phyloP scores from a whole-genome alignment of 2,113 vertebrate species.

The Melanocharis versteri region DNA sequence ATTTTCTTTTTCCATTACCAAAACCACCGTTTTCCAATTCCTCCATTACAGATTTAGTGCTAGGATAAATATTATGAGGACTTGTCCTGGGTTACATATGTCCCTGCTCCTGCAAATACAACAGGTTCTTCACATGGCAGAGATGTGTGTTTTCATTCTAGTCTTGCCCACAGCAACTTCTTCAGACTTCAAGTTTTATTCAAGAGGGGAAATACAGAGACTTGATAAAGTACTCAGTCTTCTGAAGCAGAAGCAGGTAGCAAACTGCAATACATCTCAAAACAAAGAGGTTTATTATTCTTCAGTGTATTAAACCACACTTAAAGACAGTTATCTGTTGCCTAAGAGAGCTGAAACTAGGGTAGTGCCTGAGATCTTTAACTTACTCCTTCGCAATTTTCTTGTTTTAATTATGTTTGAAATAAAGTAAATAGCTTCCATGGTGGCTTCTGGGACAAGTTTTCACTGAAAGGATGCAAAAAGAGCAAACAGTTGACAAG shows the following conservation, averaged over 20 bases:
- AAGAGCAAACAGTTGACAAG: not conserved
- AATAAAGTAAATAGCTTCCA: not conserved
- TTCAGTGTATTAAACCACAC: not conserved
- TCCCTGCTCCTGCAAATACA: not conserved
- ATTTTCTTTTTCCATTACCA: not conserved
- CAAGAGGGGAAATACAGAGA: not conserved
- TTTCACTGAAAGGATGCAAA: constrained; percentile 23
- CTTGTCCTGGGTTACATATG: not conserved
- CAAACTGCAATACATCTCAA: not conserved
- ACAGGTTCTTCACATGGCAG: not conserved
- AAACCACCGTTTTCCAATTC: not conserved
- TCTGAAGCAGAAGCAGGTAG: not conserved
- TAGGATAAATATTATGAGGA: not conserved
- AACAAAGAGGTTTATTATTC: not conserved
- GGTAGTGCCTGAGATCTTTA: not conserved
- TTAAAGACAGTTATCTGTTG: not conserved
- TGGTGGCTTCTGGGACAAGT: not conserved
- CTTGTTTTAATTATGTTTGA: constrained; percentile 42
- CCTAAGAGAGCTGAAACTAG: not conserved
- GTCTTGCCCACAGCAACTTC: not conserved
- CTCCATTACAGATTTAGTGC: not conserved
- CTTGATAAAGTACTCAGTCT: not conserved
- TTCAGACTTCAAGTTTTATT: not conserved
- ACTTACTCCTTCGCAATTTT: constrained; percentile 32
- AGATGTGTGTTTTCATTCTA: not conserved